phyloP scores from a whole-genome alignment of 2,797 vertebrate species.

The Gymnoscopelus microlampas region DNA sequence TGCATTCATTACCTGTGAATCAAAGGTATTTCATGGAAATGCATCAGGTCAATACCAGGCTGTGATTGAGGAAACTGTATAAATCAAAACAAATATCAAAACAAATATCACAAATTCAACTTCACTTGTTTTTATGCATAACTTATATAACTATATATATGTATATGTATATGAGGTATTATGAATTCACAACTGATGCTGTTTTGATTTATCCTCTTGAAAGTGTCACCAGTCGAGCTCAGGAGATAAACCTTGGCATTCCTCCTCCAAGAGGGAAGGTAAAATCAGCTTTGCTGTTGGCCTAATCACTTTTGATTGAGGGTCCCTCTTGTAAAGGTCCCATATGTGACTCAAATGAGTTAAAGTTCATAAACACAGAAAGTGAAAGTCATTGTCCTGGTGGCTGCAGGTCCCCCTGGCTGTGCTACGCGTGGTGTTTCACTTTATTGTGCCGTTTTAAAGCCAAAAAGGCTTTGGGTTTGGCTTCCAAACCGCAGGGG shows the following conservation, averaged over 20 bases:
- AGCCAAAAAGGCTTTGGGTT: conserved; percentile 59
- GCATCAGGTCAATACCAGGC: too few relatives aligned
- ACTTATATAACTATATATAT: neutral
- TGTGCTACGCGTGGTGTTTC: conserved; percentile 79
- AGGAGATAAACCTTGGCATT: conserved; percentile 2
- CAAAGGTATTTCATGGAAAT: too few relatives aligned
- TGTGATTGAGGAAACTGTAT: too few relatives aligned
- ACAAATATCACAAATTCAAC: too few relatives aligned
- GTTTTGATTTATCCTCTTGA: too few relatives aligned
- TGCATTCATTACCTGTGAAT: too few relatives aligned
- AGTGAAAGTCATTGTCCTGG: conserved; percentile 49
- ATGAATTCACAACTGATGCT: too few relatives aligned
- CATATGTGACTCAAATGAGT: conserved; percentile 29
- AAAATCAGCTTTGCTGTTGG: conserved; percentile 21
- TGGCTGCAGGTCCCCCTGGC: conserved; percentile 68
- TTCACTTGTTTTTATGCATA: neutral
- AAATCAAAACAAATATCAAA: too few relatives aligned
- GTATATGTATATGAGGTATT: neutral
- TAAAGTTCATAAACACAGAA: conserved; percentile 32
- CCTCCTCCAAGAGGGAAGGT: conserved; percentile 16
- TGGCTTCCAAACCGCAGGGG: conserved; percentile 64
- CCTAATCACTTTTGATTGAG: conserved; percentile 21
- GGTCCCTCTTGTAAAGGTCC: neutral
- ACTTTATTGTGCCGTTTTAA: conserved; percentile 53
- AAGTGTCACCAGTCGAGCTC: too few relatives aligned